These are phyloP conservation scores for Vespertilio murinus DNA, from an alignment of 2,797 vertebrate genomes.

Conservation along the genomic window DNA sequence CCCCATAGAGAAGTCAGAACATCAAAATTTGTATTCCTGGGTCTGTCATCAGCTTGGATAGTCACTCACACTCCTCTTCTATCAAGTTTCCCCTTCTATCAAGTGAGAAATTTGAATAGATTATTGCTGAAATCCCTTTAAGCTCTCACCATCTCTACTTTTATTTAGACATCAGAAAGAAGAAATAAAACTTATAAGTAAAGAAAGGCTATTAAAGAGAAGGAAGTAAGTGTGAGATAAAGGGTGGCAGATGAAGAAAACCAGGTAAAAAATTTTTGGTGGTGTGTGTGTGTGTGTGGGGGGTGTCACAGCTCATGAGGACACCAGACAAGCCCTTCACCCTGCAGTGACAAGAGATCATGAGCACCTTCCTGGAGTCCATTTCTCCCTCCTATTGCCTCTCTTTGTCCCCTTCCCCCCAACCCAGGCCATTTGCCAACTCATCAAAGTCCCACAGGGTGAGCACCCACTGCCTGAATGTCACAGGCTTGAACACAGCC, in stretches of 20 bases:
- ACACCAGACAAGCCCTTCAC: accelerated
- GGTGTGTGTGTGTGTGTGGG: too few relatives aligned
- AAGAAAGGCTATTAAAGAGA: background rate
- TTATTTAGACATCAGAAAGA: background rate
- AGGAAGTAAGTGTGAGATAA: background rate
- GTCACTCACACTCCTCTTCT: background rate
- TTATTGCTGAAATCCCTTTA: background rate
- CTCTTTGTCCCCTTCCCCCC: background rate
- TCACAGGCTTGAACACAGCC: slow-evolving; percentile 60
- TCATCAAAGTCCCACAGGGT: background rate
- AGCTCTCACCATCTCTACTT: background rate
- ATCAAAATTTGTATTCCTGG: too few relatives aligned
- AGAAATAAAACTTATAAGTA: background rate
- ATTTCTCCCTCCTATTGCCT: accelerated
- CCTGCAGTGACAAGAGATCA: background rate
- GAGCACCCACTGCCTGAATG: slow-evolving; percentile 29
- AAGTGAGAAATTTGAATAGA: background rate
- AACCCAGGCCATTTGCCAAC: background rate
- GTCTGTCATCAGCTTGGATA: background rate
- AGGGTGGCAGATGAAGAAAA: too few relatives aligned
- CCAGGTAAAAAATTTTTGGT: background rate
- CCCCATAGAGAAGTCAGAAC: background rate
- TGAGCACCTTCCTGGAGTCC: background rate
- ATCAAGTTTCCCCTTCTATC: background rate
- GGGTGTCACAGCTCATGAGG: background rate